A percentile compares a stretch with the other conserved stretches of the same genome.
Conservation (phyloP, 2,888 invertebrate genomes). For the Mylabris sibirica region DNA sequence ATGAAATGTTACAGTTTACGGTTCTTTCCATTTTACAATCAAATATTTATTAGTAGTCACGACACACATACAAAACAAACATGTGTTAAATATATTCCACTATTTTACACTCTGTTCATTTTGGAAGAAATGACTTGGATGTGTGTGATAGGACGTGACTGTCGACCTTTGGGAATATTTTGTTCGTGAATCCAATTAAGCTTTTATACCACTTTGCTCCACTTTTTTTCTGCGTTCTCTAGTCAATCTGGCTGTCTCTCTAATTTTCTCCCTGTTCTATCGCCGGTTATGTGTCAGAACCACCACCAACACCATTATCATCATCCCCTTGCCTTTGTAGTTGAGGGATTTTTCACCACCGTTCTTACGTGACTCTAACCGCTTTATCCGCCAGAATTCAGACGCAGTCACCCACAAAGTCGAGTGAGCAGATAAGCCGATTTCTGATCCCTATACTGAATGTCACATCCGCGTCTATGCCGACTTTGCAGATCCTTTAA, state of each 20-base stretch:
- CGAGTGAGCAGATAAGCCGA: conserved; percentile 53
- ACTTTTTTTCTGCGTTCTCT: not conserved
- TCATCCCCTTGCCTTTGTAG: not conserved
- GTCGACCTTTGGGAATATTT: conserved; percentile 10
- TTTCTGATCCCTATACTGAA: conserved; percentile 51
- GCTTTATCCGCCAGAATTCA: conserved; percentile 52
- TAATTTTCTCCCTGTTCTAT: not conserved
- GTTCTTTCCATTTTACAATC: conserved; percentile 4
- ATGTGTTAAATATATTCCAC: not conserved
- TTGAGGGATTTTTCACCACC: conserved; percentile 14
- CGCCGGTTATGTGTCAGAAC: not conserved
- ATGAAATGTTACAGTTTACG: conserved; percentile 7
- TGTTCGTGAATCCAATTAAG: conserved; percentile 10
- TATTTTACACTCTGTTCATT: not conserved
- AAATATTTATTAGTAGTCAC: conserved; percentile 6
- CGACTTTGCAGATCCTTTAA: conserved; percentile 47
- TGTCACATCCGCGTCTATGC: conserved; percentile 48
- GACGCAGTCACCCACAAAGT: conserved; percentile 52
- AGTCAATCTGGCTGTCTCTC: not conserved
- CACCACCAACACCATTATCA: not conserved
- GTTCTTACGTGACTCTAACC: conserved; percentile 44
- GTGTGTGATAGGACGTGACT: not conserved
- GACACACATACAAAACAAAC: conserved; percentile 1
- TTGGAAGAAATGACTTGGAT: not conserved
- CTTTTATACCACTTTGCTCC: not conserved